Percentiles rank a stretch among this genome's conserved stretches.
phyloP scores from a whole-genome alignment of 1,140 invertebrate species.

The Leptinotarsa defecta region DNA sequence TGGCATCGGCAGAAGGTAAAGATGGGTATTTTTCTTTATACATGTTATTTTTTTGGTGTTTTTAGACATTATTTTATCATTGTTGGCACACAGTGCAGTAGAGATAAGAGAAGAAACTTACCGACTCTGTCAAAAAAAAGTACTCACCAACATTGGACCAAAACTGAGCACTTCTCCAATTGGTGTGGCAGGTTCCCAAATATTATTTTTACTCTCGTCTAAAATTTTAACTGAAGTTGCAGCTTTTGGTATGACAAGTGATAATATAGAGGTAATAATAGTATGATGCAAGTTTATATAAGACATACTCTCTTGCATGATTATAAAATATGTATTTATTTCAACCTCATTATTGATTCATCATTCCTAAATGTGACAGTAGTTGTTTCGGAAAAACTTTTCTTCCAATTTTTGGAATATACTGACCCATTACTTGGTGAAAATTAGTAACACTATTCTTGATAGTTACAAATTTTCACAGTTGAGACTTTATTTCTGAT shows the following conservation, averaged over 20 bases:
- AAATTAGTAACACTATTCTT: too few species aligned
- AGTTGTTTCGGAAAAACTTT: too few species aligned
- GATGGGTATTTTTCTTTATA: not conserved
- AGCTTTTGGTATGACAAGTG: conserved; percentile 62
- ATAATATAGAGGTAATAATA: conserved; percentile 52
- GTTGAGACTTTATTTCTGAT: too few species aligned
- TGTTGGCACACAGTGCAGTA: conserved; percentile 58
- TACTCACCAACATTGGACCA: conserved; percentile 55
- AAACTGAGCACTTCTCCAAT: conserved; percentile 49
- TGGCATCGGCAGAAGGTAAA: conserved; percentile 1
- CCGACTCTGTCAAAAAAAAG: conserved; percentile 54
- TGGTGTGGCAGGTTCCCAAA: conserved; percentile 53
- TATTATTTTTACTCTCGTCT: conserved; percentile 61
- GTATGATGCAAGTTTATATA: too few species aligned
- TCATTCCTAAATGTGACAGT: too few species aligned
- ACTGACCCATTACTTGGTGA: too few species aligned
- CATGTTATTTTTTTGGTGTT: conserved; percentile 24
- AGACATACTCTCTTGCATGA: too few species aligned
- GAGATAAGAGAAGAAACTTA: conserved; percentile 56
- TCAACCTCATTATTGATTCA: too few species aligned
- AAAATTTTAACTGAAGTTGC: conserved; percentile 67
- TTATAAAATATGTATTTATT: too few species aligned
- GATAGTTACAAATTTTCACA: too few species aligned
- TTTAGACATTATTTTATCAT: conserved; percentile 55
- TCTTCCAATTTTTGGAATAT: too few species aligned